Percentiles rank a stretch among this genome's conserved stretches.
These are phyloP conservation scores for Siniperca chuatsi DNA, from an alignment of 2,113 vertebrate species.

Conservation along the genomic window DNA sequence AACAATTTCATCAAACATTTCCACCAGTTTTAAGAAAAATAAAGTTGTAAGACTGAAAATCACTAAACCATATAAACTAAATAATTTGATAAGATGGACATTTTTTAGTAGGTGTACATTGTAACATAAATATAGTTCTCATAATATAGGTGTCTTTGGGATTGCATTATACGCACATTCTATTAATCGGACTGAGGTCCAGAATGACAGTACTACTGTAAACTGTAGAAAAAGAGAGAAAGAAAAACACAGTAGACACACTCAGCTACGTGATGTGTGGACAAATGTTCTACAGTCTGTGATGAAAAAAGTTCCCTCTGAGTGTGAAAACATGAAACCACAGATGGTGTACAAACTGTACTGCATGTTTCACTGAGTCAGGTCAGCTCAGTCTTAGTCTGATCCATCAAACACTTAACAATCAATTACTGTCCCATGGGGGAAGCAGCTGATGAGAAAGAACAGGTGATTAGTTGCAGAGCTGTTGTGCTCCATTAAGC, in stretches of 20 bases:
- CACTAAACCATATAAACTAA: background rate
- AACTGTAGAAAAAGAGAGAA: background rate
- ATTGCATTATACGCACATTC: background rate
- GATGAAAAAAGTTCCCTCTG: constrained; percentile 25
- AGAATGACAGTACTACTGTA: background rate
- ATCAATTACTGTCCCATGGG: constrained; percentile 77
- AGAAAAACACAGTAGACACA: background rate
- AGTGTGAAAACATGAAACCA: constrained; percentile 48
- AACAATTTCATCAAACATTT: background rate
- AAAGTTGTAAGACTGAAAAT: background rate
- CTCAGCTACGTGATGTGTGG: constrained; percentile 5
- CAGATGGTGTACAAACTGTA: constrained; percentile 57
- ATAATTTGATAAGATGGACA: background rate
- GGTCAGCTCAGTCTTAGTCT: constrained; percentile 62
- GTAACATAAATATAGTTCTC: background rate
- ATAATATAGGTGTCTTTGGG: background rate
- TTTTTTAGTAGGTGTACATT: background rate
- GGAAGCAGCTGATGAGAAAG: constrained; percentile 75
- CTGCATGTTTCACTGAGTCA: constrained; percentile 59
- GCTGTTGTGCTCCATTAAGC: constrained; percentile 81
- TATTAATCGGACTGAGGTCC: background rate
- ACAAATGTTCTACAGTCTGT: constrained; percentile 38
- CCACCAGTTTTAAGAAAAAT: background rate
- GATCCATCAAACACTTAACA: constrained; percentile 81
- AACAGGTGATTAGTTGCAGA: constrained; percentile 80